A percentile compares a stretch with the other conserved stretches of the same genome.
Conservation (phyloP, 1,140 invertebrate species). For the Ceratosolen solmsi region DNA sequence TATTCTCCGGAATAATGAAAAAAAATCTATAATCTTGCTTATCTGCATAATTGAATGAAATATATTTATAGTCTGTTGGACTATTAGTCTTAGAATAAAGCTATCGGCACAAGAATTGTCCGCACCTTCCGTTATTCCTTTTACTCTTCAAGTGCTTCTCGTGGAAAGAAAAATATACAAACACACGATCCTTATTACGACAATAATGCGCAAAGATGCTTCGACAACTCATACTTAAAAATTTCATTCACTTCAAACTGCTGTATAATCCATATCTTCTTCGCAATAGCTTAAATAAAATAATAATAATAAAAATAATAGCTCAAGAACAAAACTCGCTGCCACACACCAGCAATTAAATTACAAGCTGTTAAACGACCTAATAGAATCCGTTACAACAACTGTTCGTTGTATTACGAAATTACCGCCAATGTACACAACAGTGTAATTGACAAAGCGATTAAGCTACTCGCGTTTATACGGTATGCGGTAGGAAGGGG, state of each 20-base stretch:
- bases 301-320: background rate
- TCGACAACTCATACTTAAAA: too few relatives aligned
- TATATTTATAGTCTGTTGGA: background rate
- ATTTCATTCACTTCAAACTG: too few relatives aligned
- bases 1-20: too few relatives aligned
- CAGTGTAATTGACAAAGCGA: slow-evolving; percentile 29
- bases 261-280: too few relatives aligned
- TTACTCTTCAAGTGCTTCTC: background rate
- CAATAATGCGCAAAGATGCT: background rate
- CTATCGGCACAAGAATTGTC: background rate
- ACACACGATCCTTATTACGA: background rate
- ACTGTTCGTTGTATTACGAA: background rate
- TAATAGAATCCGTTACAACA: slow-evolving; percentile 54
- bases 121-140: background rate
- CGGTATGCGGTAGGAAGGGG: background rate
- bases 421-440: too few relatives aligned
- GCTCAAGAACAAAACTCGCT: too few relatives aligned
- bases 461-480: background rate
- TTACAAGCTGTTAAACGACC: slow-evolving; percentile 57
- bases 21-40: too few relatives aligned
- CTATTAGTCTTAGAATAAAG: background rate
- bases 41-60: slow-evolving; percentile 21
- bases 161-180: background rate
- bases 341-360: slow-evolving; percentile 55
- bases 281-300: too few relatives aligned